phyloP scores from a whole-genome alignment of 2,797 vertebrate species.

The Lateolabrax maculatus region DNA sequence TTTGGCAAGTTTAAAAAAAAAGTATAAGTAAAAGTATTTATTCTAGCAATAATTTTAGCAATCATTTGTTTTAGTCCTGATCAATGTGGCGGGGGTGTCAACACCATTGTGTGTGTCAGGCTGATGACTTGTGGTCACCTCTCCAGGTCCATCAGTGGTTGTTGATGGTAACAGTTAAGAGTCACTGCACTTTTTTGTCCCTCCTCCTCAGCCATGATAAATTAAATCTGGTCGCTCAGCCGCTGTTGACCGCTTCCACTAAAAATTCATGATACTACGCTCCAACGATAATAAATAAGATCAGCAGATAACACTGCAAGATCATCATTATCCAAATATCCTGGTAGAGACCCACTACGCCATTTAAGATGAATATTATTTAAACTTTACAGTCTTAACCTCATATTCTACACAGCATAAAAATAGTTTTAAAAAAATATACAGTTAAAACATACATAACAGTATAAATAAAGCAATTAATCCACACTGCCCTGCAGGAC shows the following conservation, averaged over 20 bases:
- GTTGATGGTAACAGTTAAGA: not conserved
- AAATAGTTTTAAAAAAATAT: constrained; percentile 40
- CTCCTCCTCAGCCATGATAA: not conserved
- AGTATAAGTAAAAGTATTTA: too few species aligned
- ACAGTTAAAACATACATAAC: constrained; percentile 36
- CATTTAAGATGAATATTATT: constrained; percentile 10
- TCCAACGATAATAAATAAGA: constrained; percentile 53
- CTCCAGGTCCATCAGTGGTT: not conserved
- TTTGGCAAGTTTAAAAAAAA: too few species aligned
- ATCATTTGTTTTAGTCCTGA: constrained; percentile 11
- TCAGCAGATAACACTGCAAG: constrained; percentile 23
- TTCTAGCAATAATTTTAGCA: not conserved
- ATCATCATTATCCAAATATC: constrained; percentile 20
- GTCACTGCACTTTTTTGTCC: not conserved
- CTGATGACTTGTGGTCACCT: constrained; percentile 8
- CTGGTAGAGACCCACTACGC: not conserved
- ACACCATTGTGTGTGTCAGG: not conserved
- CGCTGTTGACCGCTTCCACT: not conserved
- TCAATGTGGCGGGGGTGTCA: not conserved
- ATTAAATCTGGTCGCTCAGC: not conserved
- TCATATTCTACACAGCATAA: constrained; percentile 36
- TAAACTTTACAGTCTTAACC: constrained; percentile 16
- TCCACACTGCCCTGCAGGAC: constrained; percentile 67
- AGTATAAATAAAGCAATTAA: constrained; percentile 68
- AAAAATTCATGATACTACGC: not conserved